These are phyloP conservation scores for Simalia tracyae DNA, from an alignment of 2,797 vertebrate species.

Conservation along the genomic window DNA sequence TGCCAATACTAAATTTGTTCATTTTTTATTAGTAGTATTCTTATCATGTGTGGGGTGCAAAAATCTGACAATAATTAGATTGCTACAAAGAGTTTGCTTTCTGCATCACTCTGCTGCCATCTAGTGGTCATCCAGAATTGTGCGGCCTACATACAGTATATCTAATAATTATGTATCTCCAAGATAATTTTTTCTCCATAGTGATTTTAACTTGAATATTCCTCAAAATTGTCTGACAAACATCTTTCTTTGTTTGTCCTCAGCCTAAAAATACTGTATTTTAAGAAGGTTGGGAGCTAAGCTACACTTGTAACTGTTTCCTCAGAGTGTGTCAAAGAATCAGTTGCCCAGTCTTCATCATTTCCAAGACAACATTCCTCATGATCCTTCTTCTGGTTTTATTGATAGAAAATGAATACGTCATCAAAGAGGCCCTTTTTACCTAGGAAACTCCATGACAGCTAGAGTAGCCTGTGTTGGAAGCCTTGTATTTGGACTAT, in stretches of 20 bases:
- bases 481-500: too few species aligned
- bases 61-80: neutral
- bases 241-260: neutral
- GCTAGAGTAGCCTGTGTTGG: too few species aligned
- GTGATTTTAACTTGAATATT: neutral
- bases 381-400: neutral
- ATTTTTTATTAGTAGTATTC: neutral
- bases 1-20: conserved; percentile 1
- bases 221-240: neutral
- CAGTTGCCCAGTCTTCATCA: neutral
- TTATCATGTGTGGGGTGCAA: neutral
- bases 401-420: neutral
- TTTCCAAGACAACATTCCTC: neutral
- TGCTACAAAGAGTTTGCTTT: neutral
- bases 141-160: neutral
- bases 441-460: neutral
- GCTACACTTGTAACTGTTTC: neutral
- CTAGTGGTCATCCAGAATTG: neutral
- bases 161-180: neutral
- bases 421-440: neutral
- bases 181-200: neutral
- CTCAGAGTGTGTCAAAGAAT: neutral
- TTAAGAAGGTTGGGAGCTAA: neutral
- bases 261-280: neutral
- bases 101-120: neutral